phyloP scores from a whole-genome alignment of 2,797 vertebrate species.

The Nothura maculosa region DNA sequence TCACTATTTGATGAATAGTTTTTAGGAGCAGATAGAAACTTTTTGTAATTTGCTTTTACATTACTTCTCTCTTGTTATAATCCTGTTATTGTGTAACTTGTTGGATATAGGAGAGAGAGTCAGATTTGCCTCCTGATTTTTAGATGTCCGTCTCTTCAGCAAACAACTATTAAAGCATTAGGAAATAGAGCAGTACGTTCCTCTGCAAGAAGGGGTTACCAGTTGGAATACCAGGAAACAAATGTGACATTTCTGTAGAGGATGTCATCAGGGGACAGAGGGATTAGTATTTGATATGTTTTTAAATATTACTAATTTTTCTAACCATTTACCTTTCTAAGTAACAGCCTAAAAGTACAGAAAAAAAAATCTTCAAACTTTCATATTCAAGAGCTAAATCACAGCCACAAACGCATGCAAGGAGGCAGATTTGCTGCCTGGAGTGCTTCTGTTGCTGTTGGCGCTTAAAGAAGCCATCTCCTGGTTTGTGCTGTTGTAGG shows the following conservation, averaged over 20 bases:
- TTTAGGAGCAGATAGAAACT: background rate
- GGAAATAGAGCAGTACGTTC: background rate
- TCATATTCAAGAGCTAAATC: background rate
- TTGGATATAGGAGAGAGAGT: background rate
- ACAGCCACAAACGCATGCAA: background rate
- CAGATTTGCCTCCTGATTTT: background rate
- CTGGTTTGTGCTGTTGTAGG: background rate
- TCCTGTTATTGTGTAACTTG: background rate
- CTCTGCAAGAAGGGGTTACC: background rate
- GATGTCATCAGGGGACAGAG: background rate
- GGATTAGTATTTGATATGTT: background rate
- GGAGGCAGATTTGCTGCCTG: background rate
- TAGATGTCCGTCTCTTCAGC: background rate
- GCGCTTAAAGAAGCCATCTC: background rate
- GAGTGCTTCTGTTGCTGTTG: background rate
- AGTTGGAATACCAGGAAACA: background rate
- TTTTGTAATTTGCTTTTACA: background rate
- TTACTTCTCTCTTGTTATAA: background rate
- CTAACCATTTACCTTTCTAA: background rate
- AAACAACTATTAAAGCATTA: background rate
- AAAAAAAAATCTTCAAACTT: background rate
- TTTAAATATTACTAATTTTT: conserved; percentile 7
- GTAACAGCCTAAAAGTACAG: background rate
- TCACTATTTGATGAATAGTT: background rate
- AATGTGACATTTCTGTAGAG: background rate